These are phyloP conservation scores for Macropus fuliginosus DNA, from an alignment of 2,797 vertebrate genomes.

Conservation along the genomic window DNA sequence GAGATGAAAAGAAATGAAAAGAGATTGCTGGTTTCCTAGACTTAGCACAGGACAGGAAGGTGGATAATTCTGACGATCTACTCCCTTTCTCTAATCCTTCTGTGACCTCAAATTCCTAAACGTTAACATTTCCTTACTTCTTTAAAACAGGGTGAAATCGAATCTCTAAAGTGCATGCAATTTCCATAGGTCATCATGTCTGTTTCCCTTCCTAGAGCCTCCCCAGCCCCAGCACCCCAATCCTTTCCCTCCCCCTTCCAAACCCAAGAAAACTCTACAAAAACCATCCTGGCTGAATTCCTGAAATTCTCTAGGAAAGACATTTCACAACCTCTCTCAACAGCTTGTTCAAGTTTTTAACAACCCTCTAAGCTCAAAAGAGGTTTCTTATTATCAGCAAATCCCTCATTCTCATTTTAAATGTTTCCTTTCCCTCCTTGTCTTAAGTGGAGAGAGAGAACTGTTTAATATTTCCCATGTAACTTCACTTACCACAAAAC, in stretches of 20 bases:
- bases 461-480: not conserved
- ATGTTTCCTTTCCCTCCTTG: not conserved
- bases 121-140: constrained; percentile 36
- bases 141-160: constrained; percentile 16
- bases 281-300: not conserved
- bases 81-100: constrained; percentile 3
- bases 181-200: not conserved
- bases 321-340: not conserved
- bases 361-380: not conserved
- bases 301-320: not conserved
- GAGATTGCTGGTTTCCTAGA: not conserved
- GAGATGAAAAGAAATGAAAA: constrained; percentile 22
- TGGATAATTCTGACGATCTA: not conserved
- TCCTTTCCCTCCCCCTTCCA: not conserved
- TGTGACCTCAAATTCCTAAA: constrained; percentile 22
- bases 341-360: not conserved
- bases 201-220: not conserved
- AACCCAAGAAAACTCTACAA: not conserved
- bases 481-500: not conserved
- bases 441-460: not conserved
- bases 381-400: constrained; percentile 3
- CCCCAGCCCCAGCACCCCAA: not conserved
- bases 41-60: not conserved
- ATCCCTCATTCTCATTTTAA: not conserved
- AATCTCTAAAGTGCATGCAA: constrained; percentile 5